Conservation (phyloP, 1,140 invertebrate genomes). For the Atta cephalotes region DNA sequence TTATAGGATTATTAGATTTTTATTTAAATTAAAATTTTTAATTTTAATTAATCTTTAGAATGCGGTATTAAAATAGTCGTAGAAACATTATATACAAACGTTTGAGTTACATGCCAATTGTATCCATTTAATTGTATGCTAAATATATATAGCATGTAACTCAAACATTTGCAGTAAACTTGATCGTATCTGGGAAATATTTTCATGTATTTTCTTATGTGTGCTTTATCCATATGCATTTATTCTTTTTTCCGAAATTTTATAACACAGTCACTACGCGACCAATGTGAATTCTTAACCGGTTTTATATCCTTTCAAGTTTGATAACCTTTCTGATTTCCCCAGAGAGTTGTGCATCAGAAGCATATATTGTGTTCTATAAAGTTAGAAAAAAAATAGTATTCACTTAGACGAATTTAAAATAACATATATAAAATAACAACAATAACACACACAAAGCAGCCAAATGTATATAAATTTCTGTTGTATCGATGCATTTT, state of each 20-base stretch:
- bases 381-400: background rate
- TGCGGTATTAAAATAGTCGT: background rate
- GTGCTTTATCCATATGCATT: conserved; percentile 4
- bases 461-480: conserved; percentile 3
- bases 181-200: background rate
- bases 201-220: conserved; percentile 1
- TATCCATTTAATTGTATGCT: background rate
- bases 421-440: background rate
- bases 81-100: too few relatives aligned
- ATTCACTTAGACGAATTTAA: conserved; percentile 1
- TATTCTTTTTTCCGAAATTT: conserved; percentile 28
- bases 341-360: conserved; percentile 41
- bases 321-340: conserved; percentile 56
- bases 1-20: conserved; percentile 4
- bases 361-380: conserved; percentile 24
- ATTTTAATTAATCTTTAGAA: background rate
- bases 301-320: conserved; percentile 39
- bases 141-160: background rate
- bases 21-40: background rate
- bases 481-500: background rate
- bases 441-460: background rate
- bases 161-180: background rate
- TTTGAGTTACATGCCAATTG: too few relatives aligned
- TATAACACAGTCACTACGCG: background rate
- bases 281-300: conserved; percentile 33